phyloP scores from a whole-genome alignment of 1,140 invertebrate genomes.

The Ctenoplectra terminalis region DNA sequence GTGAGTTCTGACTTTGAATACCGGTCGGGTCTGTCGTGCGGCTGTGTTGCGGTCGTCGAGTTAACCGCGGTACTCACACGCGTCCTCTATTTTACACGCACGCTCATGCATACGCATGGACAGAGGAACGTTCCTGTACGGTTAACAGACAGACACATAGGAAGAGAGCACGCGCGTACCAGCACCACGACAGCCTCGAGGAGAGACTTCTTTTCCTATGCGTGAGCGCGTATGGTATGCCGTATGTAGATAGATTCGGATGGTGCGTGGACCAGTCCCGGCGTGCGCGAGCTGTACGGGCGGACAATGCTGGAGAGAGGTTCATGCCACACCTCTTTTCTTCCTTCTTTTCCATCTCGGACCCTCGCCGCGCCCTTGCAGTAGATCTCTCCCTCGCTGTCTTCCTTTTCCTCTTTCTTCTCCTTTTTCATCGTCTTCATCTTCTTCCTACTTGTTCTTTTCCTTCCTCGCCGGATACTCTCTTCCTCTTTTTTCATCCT shows the following conservation, averaged over 20 bases:
- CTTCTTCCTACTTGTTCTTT: neutral
- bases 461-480: constrained; percentile 33
- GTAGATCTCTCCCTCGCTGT: constrained; percentile 62
- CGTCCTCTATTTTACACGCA: constrained; percentile 10
- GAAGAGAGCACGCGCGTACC: constrained; percentile 46
- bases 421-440: neutral
- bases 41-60: constrained; percentile 66
- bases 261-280: constrained; percentile 79
- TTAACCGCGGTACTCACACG: constrained; percentile 49
- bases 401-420: constrained; percentile 14
- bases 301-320: constrained; percentile 78
- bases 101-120: neutral
- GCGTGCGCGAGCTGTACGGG: constrained; percentile 68
- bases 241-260: constrained; percentile 79
- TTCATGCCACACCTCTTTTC: constrained; percentile 80
- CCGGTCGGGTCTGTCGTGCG: constrained; percentile 77
- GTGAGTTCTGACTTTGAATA: constrained; percentile 78
- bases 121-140: constrained; percentile 2
- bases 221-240: constrained; percentile 68
- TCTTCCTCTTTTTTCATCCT: constrained; percentile 9
- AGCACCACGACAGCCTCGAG: constrained; percentile 49
- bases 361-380: constrained; percentile 75
- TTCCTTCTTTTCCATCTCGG: constrained; percentile 75
- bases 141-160: neutral
- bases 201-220: constrained; percentile 64